Base-by-base conservation (phyloP, 1,140 invertebrate species). In the Antheraea pernyi region DNA sequence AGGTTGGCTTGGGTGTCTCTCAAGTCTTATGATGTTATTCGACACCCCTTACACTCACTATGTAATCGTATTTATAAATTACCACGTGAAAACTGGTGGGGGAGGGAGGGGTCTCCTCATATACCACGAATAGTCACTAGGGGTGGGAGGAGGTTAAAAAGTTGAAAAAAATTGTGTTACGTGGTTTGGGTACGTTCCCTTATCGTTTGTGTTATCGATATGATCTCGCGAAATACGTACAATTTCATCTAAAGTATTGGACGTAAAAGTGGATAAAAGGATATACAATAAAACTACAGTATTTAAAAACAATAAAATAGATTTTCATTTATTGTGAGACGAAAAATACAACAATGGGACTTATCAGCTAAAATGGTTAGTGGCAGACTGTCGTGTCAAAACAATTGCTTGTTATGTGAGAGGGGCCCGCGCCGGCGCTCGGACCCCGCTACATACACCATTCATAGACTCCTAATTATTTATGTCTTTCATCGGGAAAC, bases 311-410 rank as follows among this genome's bases (percentile, higher is more conserved):
- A 91, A 91, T 91, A 91, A 91, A 91, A 91, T 91, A 91, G 89
- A 91, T 91, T 91, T 89, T 91, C 89, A 91, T 91, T 91, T 91
- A 91, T 91, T 91, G 89, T 91, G 89, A 91, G 89, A 91, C 89
- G 89, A 91, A 91, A 91, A 91, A 91, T 91, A 91, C 89, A 91
- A 91, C 89, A 91, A 91, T 91, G 89, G 89, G 88, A 91, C 89
- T 91, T 91, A 91, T 89, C 73, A 89, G 78, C 89, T 91, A 91
- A 85, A 86, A 91, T 91, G 89, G 88, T 91, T 91, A 91, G 88
- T 92, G 87, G 88, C 88, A 91, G 88, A 91, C 89, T 89, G 86
- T 91, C 80, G 86, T 84, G 89, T 88, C 84, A 89, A 91, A 91
- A 90, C 87, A 90, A 90, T 84, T 82, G 75, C 66, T 80, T 85